Evolutionary conservation across 2,888 invertebrate species (phyloP).

Genomic region (Operophtera brumata): DNA sequence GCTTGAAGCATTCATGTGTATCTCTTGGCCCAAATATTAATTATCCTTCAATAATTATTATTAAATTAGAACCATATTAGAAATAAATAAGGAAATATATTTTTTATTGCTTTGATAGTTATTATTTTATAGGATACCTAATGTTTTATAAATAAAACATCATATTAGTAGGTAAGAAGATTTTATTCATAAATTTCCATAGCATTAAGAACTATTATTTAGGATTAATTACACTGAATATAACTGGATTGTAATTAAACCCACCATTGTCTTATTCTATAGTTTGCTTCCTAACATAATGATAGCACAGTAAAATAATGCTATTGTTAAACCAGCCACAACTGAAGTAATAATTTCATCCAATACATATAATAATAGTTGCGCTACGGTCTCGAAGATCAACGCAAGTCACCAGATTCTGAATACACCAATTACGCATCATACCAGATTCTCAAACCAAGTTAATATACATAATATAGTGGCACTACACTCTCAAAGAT

Average conservation of each 20-base stretch:
- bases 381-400: background rate
- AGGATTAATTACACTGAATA: slow-evolving; percentile 16
- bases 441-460: too few relatives aligned
- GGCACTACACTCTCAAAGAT: background rate
- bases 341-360: background rate
- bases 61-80: too few relatives aligned
- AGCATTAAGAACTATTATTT: slow-evolving; percentile 14
- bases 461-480: background rate
- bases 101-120: background rate
- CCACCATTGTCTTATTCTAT: slow-evolving; percentile 16
- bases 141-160: background rate
- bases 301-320: background rate
- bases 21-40: too few relatives aligned
- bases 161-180: slow-evolving; percentile 11
- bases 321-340: background rate
- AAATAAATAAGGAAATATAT: too few relatives aligned
- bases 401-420: too few relatives aligned
- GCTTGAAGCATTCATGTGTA: too few relatives aligned
- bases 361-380: background rate
- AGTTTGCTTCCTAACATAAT: slow-evolving; percentile 1
- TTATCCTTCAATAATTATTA: too few relatives aligned
- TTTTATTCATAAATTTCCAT: slow-evolving; percentile 18
- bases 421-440: too few relatives aligned
- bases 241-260: slow-evolving; percentile 16
- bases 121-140: background rate